Conservation (phyloP, 2,888 invertebrate genomes). For the Neocrepidodera transversa region DNA sequence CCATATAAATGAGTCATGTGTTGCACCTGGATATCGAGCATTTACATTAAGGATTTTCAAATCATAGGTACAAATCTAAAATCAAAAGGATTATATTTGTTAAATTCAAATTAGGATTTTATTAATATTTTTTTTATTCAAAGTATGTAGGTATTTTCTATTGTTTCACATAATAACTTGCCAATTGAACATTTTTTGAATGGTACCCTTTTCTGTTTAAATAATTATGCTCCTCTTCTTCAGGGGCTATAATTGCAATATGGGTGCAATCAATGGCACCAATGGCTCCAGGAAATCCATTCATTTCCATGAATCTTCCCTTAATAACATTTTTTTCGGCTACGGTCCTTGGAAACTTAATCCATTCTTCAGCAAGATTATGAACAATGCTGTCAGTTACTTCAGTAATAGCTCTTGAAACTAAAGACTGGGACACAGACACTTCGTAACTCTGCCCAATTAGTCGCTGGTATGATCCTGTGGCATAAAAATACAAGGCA, state of each 20-base stretch:
- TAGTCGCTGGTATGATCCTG: no score
- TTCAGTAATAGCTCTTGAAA: no score
- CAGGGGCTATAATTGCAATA: constrained; percentile 20
- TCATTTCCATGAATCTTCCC: constrained; percentile 36
- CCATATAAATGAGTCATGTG: constrained; percentile 28
- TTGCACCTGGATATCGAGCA: constrained; percentile 30
- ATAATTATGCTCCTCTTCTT: constrained; percentile 40
- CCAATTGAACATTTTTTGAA: constrained; percentile 40
- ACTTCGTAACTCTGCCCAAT: no score
- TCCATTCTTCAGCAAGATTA: no score
- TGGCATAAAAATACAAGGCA: no score
- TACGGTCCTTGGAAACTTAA: no score
- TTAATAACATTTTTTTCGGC: constrained; percentile 24
- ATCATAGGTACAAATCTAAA: constrained; percentile 34
- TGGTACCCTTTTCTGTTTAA: constrained; percentile 38
- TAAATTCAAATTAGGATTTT: not conserved
- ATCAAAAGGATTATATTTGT: constrained; percentile 5
- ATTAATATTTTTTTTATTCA: no score
- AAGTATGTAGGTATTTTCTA: no score
- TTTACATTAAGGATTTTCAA: constrained; percentile 37
- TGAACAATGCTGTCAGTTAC: no score
- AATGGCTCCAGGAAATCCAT: constrained; percentile 34
- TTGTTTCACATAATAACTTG: constrained; percentile 27
- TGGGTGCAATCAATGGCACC: constrained; percentile 34
- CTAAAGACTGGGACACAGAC: no score